Base-by-base conservation (phyloP, 2,797 vertebrate genomes). In the Darevskia nairensis region DNA sequence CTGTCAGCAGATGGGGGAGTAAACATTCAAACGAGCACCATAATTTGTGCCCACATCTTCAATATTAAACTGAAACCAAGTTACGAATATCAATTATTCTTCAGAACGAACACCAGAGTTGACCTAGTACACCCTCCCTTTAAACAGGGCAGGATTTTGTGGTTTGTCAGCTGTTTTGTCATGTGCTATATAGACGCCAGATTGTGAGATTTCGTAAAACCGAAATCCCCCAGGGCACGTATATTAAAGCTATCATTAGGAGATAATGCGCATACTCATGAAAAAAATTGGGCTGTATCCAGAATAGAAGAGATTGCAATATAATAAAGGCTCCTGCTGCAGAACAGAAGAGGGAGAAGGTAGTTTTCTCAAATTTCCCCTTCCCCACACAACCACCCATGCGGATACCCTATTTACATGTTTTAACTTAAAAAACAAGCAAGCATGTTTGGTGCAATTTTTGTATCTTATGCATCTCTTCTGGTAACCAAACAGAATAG, bases 121-220 rank as follows among this genome's bases (percentile, higher is more conserved):
- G 10, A 82, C 27, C 77, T 82, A 84, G 17, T 15, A 84, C 84
- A 35, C 44, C 2, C 59, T 85, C 19, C 21, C 75, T 77, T 1
- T 44, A 85, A 92, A 78, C n/a, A 21, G 21, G 88, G 69, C 0
- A 79, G 1, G 0, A 1, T 39, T 21, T 69, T 35, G 1, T 74
- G 76, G 27, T 29, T 68, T 79, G 82, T 82, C 64, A 87, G 77
- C 41, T 86, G 23, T 88, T 91, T 89, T 75, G 66, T 13, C 75
- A 32, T 35, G 13, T 11, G 88, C 21, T 71, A 17, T 39, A 83
- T 6, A 23, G 23, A 91, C 91, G 88, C 15, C 8, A 50, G 64
- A 86, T 68, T 29, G 15, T 74, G 50, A 80, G 68, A 69, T 50
- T 74, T 85, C 78, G 29, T 88, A 11, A 1, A 72, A 78, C 39